A percentile compares a stretch with the other conserved stretches of the same genome.
These are phyloP conservation scores for Conus canariensis DNA, from an alignment of 2,888 invertebrate genomes.

Conservation along the genomic window DNA sequence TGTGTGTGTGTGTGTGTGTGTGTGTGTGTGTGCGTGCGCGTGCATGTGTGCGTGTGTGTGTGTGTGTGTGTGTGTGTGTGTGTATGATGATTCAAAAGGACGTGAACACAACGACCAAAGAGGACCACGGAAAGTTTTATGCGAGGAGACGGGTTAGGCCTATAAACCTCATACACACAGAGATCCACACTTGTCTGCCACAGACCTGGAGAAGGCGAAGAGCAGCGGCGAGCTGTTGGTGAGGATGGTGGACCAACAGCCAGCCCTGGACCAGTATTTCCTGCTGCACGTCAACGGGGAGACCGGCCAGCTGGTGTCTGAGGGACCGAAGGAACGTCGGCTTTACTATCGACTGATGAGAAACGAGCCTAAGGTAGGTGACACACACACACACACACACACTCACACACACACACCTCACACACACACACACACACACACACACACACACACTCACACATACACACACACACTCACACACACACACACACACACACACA, in stretches of 20 bases:
- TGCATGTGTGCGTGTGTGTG: too few relatives aligned
- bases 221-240: slow-evolving; percentile 28
- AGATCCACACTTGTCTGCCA: too few relatives aligned
- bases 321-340: neutral
- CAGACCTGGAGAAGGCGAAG: slow-evolving; percentile 32
- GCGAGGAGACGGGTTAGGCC: too few relatives aligned
- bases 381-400: neutral
- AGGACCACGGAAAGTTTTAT: too few relatives aligned
- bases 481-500: neutral
- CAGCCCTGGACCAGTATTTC: slow-evolving; percentile 33
- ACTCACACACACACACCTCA: neutral
- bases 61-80: too few relatives aligned
- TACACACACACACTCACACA: neutral
- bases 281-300: slow-evolving; percentile 35
- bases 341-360: slow-evolving; percentile 4
- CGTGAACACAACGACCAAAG: too few relatives aligned
- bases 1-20: too few relatives aligned
- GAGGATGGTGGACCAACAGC: slow-evolving; percentile 32
- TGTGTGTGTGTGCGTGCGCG: too few relatives aligned
- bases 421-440: neutral
- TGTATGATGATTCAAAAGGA: too few relatives aligned
- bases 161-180: too few relatives aligned
- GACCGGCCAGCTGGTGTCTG: slow-evolving; percentile 12
- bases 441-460: too few relatives aligned
- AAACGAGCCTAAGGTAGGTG: slow-evolving; percentile 12